Evolutionary conservation across 2,888 invertebrate genomes (phyloP).

Genomic region (Leptinotarsa peninsularis): DNA sequence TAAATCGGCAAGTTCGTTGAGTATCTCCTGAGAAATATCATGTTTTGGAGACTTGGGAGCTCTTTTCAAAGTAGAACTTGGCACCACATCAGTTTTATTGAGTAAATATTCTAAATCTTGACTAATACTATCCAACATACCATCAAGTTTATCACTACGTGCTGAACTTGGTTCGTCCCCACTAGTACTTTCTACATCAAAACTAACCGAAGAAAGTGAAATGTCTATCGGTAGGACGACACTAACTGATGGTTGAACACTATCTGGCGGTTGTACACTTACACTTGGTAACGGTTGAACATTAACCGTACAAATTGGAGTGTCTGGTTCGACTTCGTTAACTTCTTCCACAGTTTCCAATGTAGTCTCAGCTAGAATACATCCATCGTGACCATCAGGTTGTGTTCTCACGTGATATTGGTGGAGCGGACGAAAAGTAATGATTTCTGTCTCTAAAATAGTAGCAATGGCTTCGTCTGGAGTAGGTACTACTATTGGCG

Average conservation of each 20-base stretch:
- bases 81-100: conserved; percentile 69
- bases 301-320: conserved; percentile 11
- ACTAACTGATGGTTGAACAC: neutral
- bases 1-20: conserved; percentile 40
- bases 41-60: conserved; percentile 58
- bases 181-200: neutral
- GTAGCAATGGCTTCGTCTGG: conserved; percentile 52
- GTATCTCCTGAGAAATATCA: conserved; percentile 57
- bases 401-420: conserved; percentile 55
- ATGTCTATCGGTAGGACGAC: neutral
- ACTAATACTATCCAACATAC: conserved; percentile 83
- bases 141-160: conserved; percentile 66
- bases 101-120: conserved; percentile 85
- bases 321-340: conserved; percentile 34
- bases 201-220: neutral
- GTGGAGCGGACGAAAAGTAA: conserved; percentile 33
- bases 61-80: conserved; percentile 48
- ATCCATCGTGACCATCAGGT: conserved; percentile 61
- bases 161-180: neutral
- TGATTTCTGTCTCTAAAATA: conserved; percentile 45
- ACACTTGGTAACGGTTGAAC: conserved; percentile 10
- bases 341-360: conserved; percentile 41
- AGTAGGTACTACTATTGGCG: conserved; percentile 53
- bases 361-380: conserved; percentile 44
- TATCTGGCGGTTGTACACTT: neutral